Evolutionary conservation across 1,140 invertebrate species (phyloP).

Genomic region (Chrysoperla carnea): DNA sequence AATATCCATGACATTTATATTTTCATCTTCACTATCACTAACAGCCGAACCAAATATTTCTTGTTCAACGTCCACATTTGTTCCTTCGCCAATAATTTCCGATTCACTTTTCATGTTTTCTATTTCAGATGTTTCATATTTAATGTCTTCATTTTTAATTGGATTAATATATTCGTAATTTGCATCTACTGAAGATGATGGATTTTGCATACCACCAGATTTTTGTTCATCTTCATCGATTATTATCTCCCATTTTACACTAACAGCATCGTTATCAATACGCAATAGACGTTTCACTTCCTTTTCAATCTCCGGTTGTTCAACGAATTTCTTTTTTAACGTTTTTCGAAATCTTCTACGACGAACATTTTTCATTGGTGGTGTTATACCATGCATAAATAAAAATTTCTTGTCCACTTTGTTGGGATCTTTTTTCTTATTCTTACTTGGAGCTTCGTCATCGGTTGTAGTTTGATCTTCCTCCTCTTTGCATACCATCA

Average conservation of each 20-base stretch:
- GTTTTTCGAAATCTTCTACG: slow-evolving; percentile 88
- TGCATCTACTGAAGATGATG: slow-evolving; percentile 6
- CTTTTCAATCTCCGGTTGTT: slow-evolving; percentile 95
- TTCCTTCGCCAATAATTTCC: not conserved
- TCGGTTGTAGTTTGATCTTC: slow-evolving; percentile 58
- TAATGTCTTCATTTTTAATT: slow-evolving; percentile 8
- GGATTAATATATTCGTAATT: slow-evolving; percentile 12
- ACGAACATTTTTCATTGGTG: slow-evolving; percentile 87
- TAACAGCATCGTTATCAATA: slow-evolving; percentile 81
- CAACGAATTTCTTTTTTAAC: slow-evolving; percentile 90
- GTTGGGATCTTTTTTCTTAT: slow-evolving; percentile 77
- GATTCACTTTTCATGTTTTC: slow-evolving; percentile 15
- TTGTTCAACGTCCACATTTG: slow-evolving; percentile 40
- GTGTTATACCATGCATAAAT: slow-evolving; percentile 85
- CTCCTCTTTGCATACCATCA: slow-evolving; percentile 74
- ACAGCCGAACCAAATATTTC: slow-evolving; percentile 80
- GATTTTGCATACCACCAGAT: slow-evolving; percentile 9
- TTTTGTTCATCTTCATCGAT: slow-evolving; percentile 7
- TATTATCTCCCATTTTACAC: slow-evolving; percentile 32
- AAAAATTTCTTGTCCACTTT: slow-evolving; percentile 91
- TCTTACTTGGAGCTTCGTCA: slow-evolving; percentile 65
- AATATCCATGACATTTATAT: slow-evolving; percentile 53
- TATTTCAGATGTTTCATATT: slow-evolving; percentile 8
- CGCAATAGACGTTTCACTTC: slow-evolving; percentile 82
- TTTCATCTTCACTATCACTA: slow-evolving; percentile 66